A percentile compares a stretch with the other conserved stretches of the same genome.
Evolutionary conservation across 1,140 invertebrate genomes (phyloP).

Genomic region (Zaprionus inermis): DNA sequence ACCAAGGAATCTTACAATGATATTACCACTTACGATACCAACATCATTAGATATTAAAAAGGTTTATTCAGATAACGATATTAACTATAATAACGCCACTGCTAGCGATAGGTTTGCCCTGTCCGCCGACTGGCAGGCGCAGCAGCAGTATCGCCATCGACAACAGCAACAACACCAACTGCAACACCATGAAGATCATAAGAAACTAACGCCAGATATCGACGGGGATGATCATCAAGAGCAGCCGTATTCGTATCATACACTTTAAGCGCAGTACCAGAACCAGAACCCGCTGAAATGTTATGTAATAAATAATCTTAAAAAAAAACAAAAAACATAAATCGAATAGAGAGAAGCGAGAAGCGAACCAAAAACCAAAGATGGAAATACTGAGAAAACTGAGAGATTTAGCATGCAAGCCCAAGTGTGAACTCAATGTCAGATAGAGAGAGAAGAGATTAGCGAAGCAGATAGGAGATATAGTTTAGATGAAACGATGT

Average conservation of each 20-base stretch:
- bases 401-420: background rate
- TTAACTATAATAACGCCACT: conserved; percentile 55
- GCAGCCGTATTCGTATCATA: conserved; percentile 65
- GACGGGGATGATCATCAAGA: conserved; percentile 45
- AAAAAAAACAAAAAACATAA: too few relatives aligned
- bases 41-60: conserved; percentile 66
- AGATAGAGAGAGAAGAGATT: background rate
- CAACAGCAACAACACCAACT: conserved; percentile 25
- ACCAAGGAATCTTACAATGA: conserved; percentile 68
- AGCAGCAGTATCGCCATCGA: conserved; percentile 27
- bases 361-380: conserved; percentile 9
- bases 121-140: conserved; percentile 4
- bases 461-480: background rate
- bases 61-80: conserved; percentile 72
- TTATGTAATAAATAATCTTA: conserved; percentile 7
- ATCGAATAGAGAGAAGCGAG: background rate
- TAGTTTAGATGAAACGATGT: conserved; percentile 19
- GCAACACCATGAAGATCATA: conserved; percentile 25
- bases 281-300: conserved; percentile 29
- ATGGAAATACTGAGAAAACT: background rate
- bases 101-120: conserved; percentile 26
- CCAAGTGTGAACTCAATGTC: conserved; percentile 6
- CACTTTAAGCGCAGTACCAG: conserved; percentile 52
- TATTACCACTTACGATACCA: conserved; percentile 71
- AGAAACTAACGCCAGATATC: conserved; percentile 11